Evolutionary conservation across 2,888 invertebrate genomes (phyloP), one percentile per base, ranked within the genome.

Genomic region (Antheraea yamamai): DNA sequence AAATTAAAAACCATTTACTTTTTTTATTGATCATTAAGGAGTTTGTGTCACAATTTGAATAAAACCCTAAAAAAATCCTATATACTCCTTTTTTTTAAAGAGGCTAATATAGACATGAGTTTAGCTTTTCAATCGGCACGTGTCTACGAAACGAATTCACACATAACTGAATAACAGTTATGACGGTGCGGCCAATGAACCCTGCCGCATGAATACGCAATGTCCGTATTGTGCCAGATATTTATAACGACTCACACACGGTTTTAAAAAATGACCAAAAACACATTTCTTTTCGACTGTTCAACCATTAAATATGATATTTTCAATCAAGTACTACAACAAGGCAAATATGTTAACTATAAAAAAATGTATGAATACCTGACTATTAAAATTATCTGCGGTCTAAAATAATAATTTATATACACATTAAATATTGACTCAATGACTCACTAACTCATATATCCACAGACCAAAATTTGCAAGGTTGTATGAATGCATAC

Each of bases 111-210:
- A 30, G 4, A 66, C 26, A 30, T 4, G 16, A 26, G 10, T 26
- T 23, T 64, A 20, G 14, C 23, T 18, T 23, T 47, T 23, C 73
- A 47, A 73, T 16, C n/a, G 55, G 23, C 47, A 73, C 64, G 72
- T 64, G 64, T 61, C 20, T 39, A 64, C 61, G 23, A 6, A 52
- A 23, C 30, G 55, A 70, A 71, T 75, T 75, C 55, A 73, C 75
- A 75, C 68, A 52, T 75, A 73, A 73, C 75, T 75, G 76, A 26
- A 51, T 70, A 6, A 52, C 47, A 77, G 77, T 74, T 74, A 77
- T 80, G 78, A 76, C 78, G 80, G 82, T 81, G 78, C 39, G 81
- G 83, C 81, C 83, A 84, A 80, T 75, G 80, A 75, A 75, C 76
- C 75, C 77, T 79, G 79, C 79, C 51, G 23, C 70, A 73, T 58